A percentile compares a stretch with the other conserved stretches of the same genome.
These are phyloP conservation scores for Dryobates pubescens DNA, from an alignment of 2,797 vertebrate species.

Conservation along the genomic window DNA sequence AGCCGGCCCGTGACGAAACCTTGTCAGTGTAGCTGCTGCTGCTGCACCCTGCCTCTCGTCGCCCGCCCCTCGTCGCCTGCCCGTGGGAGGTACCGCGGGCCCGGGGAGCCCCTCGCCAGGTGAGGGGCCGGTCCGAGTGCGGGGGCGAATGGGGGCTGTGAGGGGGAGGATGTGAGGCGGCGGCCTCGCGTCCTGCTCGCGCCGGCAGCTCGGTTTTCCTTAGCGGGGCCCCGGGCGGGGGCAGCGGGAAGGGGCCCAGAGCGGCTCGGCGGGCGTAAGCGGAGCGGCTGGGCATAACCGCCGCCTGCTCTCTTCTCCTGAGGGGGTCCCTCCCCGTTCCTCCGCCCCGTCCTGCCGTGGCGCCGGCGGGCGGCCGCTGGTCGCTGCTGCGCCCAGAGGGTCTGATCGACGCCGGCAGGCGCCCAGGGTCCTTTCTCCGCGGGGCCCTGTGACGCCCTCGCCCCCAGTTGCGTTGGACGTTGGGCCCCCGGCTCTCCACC, in stretches of 20 bases:
- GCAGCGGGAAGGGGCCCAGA: neutral
- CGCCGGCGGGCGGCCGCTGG: neutral
- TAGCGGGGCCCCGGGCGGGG: neutral
- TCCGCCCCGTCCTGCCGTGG: too few species aligned
- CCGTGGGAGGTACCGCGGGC: neutral
- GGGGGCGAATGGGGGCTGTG: neutral
- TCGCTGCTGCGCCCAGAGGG: neutral
- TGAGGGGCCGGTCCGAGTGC: neutral
- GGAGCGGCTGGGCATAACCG: neutral
- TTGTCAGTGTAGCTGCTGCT: neutral
- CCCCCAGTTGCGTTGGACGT: neutral
- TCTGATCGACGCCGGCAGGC: neutral
- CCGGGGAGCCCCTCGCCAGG: neutral
- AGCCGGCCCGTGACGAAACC: neutral
- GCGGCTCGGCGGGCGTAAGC: neutral
- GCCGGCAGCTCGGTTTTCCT: neutral
- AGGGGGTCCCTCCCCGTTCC: neutral
- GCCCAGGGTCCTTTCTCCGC: neutral
- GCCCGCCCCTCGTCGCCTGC: too few species aligned
- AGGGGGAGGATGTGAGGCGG: neutral
- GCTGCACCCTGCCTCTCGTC: neutral
- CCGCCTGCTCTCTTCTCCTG: neutral
- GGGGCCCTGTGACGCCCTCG: neutral
- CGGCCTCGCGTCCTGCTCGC: neutral
- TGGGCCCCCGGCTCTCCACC: neutral